A percentile compares a stretch with the other conserved stretches of the same genome.
phyloP scores from a whole-genome alignment of 2,113 vertebrate genomes.

The Scartelaos histophorus region DNA sequence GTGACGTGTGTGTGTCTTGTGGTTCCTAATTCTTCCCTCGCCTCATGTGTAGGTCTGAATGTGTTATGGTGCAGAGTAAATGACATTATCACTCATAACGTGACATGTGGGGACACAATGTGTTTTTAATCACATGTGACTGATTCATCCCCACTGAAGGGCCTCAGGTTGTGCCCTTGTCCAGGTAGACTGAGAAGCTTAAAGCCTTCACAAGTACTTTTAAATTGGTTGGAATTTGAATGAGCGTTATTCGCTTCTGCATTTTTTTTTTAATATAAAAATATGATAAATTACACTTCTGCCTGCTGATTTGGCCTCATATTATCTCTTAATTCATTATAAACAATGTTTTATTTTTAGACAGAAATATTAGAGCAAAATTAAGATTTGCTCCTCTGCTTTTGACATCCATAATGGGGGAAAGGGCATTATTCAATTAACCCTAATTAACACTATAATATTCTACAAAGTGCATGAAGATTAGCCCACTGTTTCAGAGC shows the following conservation, averaged over 20 bases:
- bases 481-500: conserved; percentile 52
- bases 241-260: background rate
- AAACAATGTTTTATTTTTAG: background rate
- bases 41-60: conserved; percentile 46
- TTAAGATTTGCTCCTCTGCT: conserved; percentile 49
- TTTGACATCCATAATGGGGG: conserved; percentile 66
- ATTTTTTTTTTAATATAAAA: background rate
- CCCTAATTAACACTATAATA: conserved; percentile 74
- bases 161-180: conserved; percentile 20
- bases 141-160: background rate
- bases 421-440: conserved; percentile 71
- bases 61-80: conserved; percentile 60
- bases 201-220: background rate
- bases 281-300: background rate
- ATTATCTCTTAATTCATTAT: background rate
- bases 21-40: conserved; percentile 38
- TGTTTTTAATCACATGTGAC: conserved; percentile 52
- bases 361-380: conserved; percentile 20
- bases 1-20: conserved; percentile 37
- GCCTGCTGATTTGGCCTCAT: background rate
- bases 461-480: conserved; percentile 59
- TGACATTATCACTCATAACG: conserved; percentile 67
- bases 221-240: too few relatives aligned
- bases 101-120: conserved; percentile 55
- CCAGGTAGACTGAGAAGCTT: background rate